Percentiles rank a stretch among this genome's conserved stretches.
Conservation (phyloP, 2,113 vertebrate species). For the Psilopsiagon aurifrons region DNA sequence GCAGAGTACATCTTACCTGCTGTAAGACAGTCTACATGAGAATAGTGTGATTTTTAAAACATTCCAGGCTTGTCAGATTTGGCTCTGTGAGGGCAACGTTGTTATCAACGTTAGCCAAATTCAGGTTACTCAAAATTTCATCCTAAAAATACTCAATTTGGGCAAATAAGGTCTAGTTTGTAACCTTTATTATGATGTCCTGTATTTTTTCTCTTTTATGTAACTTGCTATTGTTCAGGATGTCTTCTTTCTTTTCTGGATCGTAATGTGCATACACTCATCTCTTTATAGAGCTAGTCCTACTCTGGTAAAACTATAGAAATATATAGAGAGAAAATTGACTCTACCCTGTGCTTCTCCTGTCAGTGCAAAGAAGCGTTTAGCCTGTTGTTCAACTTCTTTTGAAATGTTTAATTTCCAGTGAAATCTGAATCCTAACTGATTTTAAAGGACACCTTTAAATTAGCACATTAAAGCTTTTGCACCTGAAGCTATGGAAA, state of each 20-base stretch:
- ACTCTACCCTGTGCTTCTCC: neutral
- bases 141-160: neutral
- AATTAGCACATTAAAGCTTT: neutral
- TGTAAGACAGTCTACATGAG: neutral
- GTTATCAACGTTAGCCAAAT: neutral
- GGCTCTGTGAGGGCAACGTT: neutral
- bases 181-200: neutral
- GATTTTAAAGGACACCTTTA: neutral
- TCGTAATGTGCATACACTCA: neutral
- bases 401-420: neutral
- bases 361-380: neutral
- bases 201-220: neutral
- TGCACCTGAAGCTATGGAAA: neutral
- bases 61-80: neutral
- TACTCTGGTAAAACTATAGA: neutral
- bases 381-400: neutral
- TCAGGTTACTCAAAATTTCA: neutral
- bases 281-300: neutral
- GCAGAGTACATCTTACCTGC: neutral
- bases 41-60: neutral
- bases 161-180: neutral
- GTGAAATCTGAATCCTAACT: neutral
- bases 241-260: neutral
- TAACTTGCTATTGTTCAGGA: neutral
- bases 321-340: neutral